Base-by-base conservation (phyloP, 2,113 vertebrate species). In the Todiramphus chloris region DNA sequence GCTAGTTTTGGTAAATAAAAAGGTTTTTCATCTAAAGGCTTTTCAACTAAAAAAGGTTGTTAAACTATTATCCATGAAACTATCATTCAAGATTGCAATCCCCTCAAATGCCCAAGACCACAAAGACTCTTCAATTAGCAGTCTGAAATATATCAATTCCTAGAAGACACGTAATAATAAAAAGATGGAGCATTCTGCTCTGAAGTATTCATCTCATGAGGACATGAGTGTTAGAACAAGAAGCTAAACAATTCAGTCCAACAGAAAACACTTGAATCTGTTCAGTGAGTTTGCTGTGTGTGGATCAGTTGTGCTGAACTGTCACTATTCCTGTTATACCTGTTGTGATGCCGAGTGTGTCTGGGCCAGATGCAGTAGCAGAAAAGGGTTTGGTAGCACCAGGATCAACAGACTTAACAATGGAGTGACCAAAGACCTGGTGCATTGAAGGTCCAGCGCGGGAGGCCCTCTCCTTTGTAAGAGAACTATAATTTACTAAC, bases 281-380 rank as follows among this genome's bases (percentile, higher is more conserved):
- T 17, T 74, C n/a, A 19, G n/a, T 64, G 87, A 46, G 28, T 94
- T 80, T 60, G 48, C 35, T 58, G 39, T 3, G 2, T 4, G 41
- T 2, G 1, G 51, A 83, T 31, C 55, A 6, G 3, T 37, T 85
- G 70, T 13, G 16, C 44, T 58, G 44, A 77, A 74, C 15, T 69
- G 51, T 13, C 0, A 0, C 33, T n/a, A 68, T 4, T 85, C 58
- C 85, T 31, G 0, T 28, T 53, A 55, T 33, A 74, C n/a, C 51
- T 72, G 31, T 5, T 67, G 31, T 4, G 58, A 83, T 46, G 12
- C 39, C 3, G 15, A 33, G 62, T 11, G 60, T 2, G 1, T 39
- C 63, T 44, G 59, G 72, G 73, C 3, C 39, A 63, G 46, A 75
- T 4, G 66, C 5, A 46, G 25, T 15, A 75, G 67, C 16, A 76